Base-by-base conservation (phyloP, 2,113 vertebrate genomes). In the Argyrosomus japonicus region DNA sequence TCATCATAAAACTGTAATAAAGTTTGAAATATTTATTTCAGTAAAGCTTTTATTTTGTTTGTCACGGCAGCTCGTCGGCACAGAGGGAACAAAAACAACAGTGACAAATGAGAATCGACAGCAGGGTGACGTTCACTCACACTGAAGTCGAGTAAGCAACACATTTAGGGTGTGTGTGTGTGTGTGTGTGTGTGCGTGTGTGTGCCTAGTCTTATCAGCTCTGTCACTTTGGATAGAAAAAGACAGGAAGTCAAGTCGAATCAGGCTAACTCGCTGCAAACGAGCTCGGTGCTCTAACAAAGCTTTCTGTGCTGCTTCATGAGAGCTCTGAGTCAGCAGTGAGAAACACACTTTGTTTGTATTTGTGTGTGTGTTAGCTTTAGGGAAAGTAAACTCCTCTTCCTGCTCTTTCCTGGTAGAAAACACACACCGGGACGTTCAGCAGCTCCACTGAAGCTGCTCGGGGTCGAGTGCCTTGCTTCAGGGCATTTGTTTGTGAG, bases 141-240 rank as follows among this genome's bases (percentile, higher is more conserved):
- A 64, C 60, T 25, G 64, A 58, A 73, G 84, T 64, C 45, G 17
- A 64, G 68, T 61, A 50, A 51, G 63, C 71, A 67, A 23, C 81
- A 2, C 79, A 68, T 63, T 58, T 13, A 57, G 29, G 6, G 67
- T 62, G 61, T 60, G 67, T 50, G 63, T 56, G 57, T 40, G 62
- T 29, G 64, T 27, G 36, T 60, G 32, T 45, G 65, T 51, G 60
- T 47, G 62, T 45, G 70, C 25, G 69, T 32, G 69, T 62, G 57
- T 53, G 78, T 78, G 83, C 14, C 77, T 70, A 0, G n/a, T 53
- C 76, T 19, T 29, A 78, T 85, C 48, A 86, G 64, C 1, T 23
- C 79, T 87, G 88, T 91, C 87, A 86, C 68, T 90, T 89, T 3
- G 73, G 68, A 92, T 90, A 7, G 40, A 81, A 25, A 74, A 3